Evolutionary conservation across 2,797 vertebrate genomes (phyloP), one percentile per base, ranked within the genome.

Genomic region (Anableps anableps): DNA sequence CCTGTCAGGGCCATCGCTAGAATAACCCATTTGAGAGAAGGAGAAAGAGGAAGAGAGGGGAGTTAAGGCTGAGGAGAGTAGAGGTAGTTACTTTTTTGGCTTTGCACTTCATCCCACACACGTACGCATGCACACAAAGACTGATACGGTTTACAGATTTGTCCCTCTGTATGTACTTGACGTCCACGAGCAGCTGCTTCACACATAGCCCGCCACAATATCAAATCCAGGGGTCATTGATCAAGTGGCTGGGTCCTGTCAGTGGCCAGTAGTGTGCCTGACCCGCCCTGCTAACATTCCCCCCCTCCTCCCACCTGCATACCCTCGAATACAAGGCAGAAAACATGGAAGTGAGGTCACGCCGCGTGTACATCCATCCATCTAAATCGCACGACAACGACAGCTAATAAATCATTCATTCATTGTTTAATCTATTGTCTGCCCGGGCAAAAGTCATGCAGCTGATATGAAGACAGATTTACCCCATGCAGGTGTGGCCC

Each of bases 1-100:
- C 97, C 97, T 98, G 97, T 98, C 97, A 98, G 95, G 97, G 96
- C 96, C 97, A 98, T 99, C 97, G 97, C 97, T 96, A 96, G 96
- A 97, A 97, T 98, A 98, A 98, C 96, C 97, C 97, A 98, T 97
- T 96, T 97, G 97, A 99, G 97, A 97, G 96, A 96, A 89, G 86
- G 86, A 89, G 91, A 92, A 89, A 92, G 90, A 88, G 90, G 90
- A 92, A 92, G 92, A 91, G 89, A 90, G 87, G 88, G 88, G 86
- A 91, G 91, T 87, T 88, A 81, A 92, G 92, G 91, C 90, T 92
- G 89, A 81, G 87, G 89, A 93, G 93, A 91, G 91, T 92, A 91
- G 92, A 94, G 92, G 93, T 93, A 94, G 89, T 94, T 94, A 95
- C 94, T 94, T 93, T 92, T 93, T 88, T 86, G 88, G 87, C 86